Percentiles rank a stretch among this genome's conserved stretches.
Evolutionary conservation across 2,888 invertebrate genomes (phyloP).

Genomic region (Eurytoma californica): DNA sequence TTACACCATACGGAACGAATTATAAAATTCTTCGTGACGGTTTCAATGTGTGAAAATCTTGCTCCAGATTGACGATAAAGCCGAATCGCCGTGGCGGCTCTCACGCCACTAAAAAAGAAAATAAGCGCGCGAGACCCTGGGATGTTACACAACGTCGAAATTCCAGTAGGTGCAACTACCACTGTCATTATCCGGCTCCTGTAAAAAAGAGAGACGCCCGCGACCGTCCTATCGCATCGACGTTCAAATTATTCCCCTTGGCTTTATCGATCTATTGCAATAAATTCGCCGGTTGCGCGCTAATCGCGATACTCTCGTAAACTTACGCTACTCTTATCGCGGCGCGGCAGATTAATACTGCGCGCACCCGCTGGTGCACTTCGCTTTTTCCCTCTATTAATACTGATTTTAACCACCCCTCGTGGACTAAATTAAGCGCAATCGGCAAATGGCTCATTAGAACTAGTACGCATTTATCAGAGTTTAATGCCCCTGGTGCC

Average conservation of each 20-base stretch:
- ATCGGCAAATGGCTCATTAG: constrained; percentile 38
- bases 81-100: neutral
- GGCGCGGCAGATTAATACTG: constrained; percentile 55
- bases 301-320: constrained; percentile 49
- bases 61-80: neutral
- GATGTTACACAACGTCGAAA: constrained; percentile 16
- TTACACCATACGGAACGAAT: neutral
- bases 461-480: constrained; percentile 4
- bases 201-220: too few relatives aligned
- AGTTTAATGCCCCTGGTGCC: neutral
- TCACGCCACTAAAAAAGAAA: constrained; percentile 2
- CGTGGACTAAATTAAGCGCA: constrained; percentile 43
- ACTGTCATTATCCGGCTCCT: neutral
- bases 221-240: neutral
- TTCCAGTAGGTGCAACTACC: constrained; percentile 20
- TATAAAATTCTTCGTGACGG: neutral
- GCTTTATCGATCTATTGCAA: constrained; percentile 47
- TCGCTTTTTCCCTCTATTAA: constrained; percentile 20
- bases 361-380: neutral
- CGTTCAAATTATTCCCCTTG: neutral
- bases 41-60: neutral
- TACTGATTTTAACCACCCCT: neutral
- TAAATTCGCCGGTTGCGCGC: constrained; percentile 34
- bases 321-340: constrained; percentile 54
- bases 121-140: neutral